These are phyloP conservation scores for Dicentrarchus labrax DNA, from an alignment of 2,113 vertebrate species.

Conservation along the genomic window DNA sequence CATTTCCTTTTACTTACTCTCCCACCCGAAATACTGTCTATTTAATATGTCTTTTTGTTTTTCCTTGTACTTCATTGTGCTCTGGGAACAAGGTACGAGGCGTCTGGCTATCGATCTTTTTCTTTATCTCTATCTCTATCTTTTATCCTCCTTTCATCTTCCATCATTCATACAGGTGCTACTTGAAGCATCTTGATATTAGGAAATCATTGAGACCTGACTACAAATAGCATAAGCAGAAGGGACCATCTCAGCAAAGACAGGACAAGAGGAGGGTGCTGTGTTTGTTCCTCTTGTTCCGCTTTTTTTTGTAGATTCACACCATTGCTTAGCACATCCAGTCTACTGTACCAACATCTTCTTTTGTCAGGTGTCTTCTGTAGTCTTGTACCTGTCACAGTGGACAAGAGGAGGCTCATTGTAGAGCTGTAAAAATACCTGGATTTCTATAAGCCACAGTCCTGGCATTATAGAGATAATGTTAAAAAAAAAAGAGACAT, in stretches of 20 bases:
- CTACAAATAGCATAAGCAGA: background rate
- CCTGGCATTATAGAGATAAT: background rate
- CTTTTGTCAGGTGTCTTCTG: conserved; percentile 13
- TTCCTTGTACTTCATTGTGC: background rate
- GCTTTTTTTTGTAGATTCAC: background rate
- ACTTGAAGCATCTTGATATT: background rate
- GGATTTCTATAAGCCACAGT: background rate
- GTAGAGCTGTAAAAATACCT: conserved; percentile 17
- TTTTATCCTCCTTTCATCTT: background rate
- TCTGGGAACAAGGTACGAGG: background rate
- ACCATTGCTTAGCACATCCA: background rate
- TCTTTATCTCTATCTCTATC: background rate
- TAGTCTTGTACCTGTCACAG: conserved; percentile 3
- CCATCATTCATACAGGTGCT: background rate
- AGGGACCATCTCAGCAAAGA: background rate
- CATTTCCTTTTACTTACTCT: background rate
- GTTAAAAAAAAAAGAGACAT: background rate
- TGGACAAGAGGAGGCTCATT: background rate
- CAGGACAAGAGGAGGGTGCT: background rate
- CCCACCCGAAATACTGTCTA: background rate
- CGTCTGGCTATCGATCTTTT: background rate
- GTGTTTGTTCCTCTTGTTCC: background rate
- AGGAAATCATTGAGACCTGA: background rate
- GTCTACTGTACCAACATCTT: conserved; percentile 2
- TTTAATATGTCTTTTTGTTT: background rate